A percentile compares a stretch with the other conserved stretches of the same genome.
Evolutionary conservation across 1,140 invertebrate genomes (phyloP).

Genomic region (Sitophilus oryzae): DNA sequence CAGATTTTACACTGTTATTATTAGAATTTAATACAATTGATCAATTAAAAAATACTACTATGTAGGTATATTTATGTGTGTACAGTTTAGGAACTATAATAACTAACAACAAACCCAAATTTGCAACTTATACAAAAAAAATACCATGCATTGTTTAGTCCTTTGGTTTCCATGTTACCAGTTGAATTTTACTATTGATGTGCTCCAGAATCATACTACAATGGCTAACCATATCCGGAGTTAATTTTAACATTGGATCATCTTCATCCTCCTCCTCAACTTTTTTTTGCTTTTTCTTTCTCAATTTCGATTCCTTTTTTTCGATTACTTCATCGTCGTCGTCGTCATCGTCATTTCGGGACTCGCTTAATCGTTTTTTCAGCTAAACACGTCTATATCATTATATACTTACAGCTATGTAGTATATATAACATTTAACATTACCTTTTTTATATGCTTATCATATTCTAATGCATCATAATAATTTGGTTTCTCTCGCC

Average conservation of each 20-base stretch:
- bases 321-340: conserved; percentile 47
- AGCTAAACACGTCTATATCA: conserved; percentile 40
- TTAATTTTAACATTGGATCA: conserved; percentile 48
- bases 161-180: conserved; percentile 61
- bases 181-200: conserved; percentile 63
- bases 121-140: too few species aligned
- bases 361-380: conserved; percentile 43
- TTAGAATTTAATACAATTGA: too few species aligned
- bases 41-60: too few species aligned
- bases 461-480: conserved; percentile 76
- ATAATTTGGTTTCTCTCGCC: conserved; percentile 74
- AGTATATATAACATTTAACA: neutral
- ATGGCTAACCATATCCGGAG: conserved; percentile 51
- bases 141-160: too few species aligned
- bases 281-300: conserved; percentile 51
- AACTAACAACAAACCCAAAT: too few species aligned
- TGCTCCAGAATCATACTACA: conserved; percentile 63
- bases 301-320: conserved; percentile 47
- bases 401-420: neutral
- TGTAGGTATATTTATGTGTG: too few species aligned
- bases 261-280: conserved; percentile 54
- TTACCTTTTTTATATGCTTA: conserved; percentile 58
- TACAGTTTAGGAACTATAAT: conserved; percentile 7
- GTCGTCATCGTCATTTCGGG: conserved; percentile 47
- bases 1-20: too few species aligned